phyloP scores from a whole-genome alignment of 2,113 vertebrate genomes.

The Hydrolagus affinis region DNA sequence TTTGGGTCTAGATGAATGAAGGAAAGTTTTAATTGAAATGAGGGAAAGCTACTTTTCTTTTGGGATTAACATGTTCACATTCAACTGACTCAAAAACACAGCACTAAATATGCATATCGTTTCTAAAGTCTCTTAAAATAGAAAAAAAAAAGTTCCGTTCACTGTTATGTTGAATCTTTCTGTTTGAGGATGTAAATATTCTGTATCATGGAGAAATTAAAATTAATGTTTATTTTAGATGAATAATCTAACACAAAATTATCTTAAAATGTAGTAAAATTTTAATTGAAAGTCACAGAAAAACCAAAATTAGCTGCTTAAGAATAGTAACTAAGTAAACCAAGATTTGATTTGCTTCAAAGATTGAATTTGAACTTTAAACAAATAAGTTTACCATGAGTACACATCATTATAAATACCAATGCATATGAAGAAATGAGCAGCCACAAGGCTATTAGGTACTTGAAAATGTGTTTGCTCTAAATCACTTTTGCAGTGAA shows the following conservation, averaged over 20 bases:
- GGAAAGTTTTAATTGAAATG: not conserved
- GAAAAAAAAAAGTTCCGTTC: not conserved
- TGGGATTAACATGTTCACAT: not conserved
- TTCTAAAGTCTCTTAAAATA: not conserved
- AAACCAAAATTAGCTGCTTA: not conserved
- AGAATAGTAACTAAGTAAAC: not conserved
- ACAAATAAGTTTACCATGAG: not conserved
- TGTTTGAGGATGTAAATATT: not conserved
- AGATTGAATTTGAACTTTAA: not conserved
- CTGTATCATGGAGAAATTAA: conserved; percentile 2
- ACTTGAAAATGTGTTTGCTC: conserved; percentile 1
- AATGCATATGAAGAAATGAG: not conserved
- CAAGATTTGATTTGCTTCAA: not conserved
- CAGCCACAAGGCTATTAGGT: not conserved
- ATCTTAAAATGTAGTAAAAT: not conserved
- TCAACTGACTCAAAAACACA: conserved; percentile 23
- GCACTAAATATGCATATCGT: conserved; percentile 3
- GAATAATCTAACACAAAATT: not conserved
- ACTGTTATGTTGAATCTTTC: not conserved
- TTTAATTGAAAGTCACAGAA: not conserved
- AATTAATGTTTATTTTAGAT: not conserved
- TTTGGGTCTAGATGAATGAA: conserved; percentile 9
- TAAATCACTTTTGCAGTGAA: not conserved
- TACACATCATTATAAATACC: not conserved
- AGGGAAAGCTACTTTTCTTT: not conserved